Evolutionary conservation across 2,797 vertebrate species (phyloP).

Genomic region (Dallia pectoralis): DNA sequence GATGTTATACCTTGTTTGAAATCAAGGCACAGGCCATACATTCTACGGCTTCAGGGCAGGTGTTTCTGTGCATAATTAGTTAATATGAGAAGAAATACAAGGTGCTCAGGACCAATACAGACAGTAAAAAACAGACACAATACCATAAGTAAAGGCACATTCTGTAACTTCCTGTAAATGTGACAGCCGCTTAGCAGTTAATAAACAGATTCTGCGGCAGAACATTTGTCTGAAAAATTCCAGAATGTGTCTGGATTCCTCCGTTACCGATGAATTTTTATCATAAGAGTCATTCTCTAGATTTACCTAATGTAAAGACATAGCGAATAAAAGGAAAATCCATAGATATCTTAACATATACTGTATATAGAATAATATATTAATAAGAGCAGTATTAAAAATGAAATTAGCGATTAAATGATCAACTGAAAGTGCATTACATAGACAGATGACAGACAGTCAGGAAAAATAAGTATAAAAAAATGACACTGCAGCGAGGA

Average conservation of each 20-base stretch:
- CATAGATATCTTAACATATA: constrained; percentile 44
- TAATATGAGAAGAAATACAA: constrained; percentile 16
- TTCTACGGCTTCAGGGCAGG: constrained; percentile 31
- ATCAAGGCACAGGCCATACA: constrained; percentile 85
- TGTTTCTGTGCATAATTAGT: not conserved
- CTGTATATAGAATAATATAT: constrained; percentile 7
- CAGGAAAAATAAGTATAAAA: not conserved
- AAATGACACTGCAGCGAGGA: not conserved
- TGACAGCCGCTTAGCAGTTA: not conserved
- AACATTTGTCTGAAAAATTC: not conserved
- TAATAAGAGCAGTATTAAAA: not conserved
- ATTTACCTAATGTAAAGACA: constrained; percentile 5
- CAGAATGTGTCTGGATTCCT: not conserved
- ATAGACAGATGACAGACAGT: constrained; percentile 4
- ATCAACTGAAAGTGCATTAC: constrained; percentile 43
- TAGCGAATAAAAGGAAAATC: constrained; percentile 8
- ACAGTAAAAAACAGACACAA: constrained; percentile 22
- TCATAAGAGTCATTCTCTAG: not conserved
- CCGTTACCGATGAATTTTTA: not conserved
- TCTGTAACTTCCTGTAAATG: not conserved
- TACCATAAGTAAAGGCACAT: constrained; percentile 15
- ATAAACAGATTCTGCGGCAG: not conserved
- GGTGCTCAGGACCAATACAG: constrained; percentile 6
- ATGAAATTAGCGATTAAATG: too few relatives aligned
- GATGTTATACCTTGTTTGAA: constrained; percentile 70